phyloP scores from a whole-genome alignment of 2,888 invertebrate genomes.

The Nycteola revayana region DNA sequence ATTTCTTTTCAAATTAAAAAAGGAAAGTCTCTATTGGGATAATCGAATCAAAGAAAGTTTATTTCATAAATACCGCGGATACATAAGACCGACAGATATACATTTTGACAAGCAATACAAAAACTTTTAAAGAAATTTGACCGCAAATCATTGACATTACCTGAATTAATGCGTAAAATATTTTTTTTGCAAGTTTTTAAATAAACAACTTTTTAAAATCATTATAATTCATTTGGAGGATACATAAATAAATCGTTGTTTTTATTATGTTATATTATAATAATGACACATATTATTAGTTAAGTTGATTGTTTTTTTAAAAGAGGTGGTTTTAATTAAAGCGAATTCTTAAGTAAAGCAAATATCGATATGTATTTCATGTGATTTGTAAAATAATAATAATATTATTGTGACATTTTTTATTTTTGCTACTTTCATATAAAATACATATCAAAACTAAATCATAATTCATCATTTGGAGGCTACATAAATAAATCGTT shows the following conservation, averaged over 20 bases:
- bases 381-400: no score
- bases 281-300: not conserved
- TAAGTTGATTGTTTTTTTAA: no score
- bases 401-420: no score
- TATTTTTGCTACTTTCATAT: no score
- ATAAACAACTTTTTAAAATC: no score
- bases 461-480: no score
- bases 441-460: no score
- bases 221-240: no score
- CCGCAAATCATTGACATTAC: constrained; percentile 3
- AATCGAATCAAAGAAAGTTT: constrained; percentile 2
- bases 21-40: constrained; percentile 2
- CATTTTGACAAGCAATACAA: constrained; percentile 2
- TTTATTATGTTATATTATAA: constrained; percentile 1
- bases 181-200: not conserved
- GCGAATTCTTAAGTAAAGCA: constrained; percentile 17
- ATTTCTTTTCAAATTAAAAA: not conserved
- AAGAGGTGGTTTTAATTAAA: not conserved
- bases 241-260: constrained; percentile 6
- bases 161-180: constrained; percentile 4
- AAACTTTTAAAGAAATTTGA: not conserved
- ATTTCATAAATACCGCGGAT: not conserved
- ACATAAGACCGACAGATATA: constrained; percentile 1
- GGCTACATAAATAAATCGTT: no score
- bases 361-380: no score